A percentile compares a stretch with the other conserved stretches of the same genome.
Evolutionary conservation across 1,140 invertebrate species (phyloP).

Genomic region (Temnothorax longispinosus): DNA sequence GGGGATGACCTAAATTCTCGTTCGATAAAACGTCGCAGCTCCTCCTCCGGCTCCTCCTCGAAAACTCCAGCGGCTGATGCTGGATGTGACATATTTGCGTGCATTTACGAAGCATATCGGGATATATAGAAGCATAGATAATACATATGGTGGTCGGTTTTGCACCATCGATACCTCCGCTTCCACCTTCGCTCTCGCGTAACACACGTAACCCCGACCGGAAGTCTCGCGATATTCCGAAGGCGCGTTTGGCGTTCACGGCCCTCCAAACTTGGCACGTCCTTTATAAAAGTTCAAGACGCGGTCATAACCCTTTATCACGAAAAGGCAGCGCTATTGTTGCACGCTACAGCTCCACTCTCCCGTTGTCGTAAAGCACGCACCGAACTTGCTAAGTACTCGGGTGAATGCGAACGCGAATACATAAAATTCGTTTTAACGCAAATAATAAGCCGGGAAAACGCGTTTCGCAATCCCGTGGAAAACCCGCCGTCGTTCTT

Average conservation of each 20-base stretch:
- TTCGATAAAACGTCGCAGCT: slow-evolving; percentile 26
- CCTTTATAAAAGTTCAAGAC: slow-evolving; percentile 54
- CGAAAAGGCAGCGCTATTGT: slow-evolving; percentile 52
- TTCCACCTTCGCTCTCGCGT: neutral
- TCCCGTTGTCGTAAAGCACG: slow-evolving; percentile 33
- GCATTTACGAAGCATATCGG: slow-evolving; percentile 34
- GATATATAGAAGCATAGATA: slow-evolving; percentile 16
- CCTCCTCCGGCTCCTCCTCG: neutral
- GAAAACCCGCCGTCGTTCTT: neutral
- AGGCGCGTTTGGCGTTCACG: slow-evolving; percentile 38
- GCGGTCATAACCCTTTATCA: slow-evolving; percentile 52
- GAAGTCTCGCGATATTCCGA: slow-evolving; percentile 30
- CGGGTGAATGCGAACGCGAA: slow-evolving; percentile 30
- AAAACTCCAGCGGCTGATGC: slow-evolving; percentile 19
- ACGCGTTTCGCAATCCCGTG: neutral
- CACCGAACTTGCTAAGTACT: slow-evolving; percentile 40
- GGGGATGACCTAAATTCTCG: slow-evolving; percentile 33
- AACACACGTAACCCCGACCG: neutral
- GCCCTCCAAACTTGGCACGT: slow-evolving; percentile 38
- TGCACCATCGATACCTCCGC: neutral
- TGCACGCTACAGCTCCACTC: neutral
- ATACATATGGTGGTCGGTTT: slow-evolving; percentile 28
- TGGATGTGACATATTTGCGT: slow-evolving; percentile 57
- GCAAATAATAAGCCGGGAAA: slow-evolving; percentile 54
- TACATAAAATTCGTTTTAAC: slow-evolving; percentile 58